Conservation (phyloP, 2,888 invertebrate species). For the Nomada hirtipes region DNA sequence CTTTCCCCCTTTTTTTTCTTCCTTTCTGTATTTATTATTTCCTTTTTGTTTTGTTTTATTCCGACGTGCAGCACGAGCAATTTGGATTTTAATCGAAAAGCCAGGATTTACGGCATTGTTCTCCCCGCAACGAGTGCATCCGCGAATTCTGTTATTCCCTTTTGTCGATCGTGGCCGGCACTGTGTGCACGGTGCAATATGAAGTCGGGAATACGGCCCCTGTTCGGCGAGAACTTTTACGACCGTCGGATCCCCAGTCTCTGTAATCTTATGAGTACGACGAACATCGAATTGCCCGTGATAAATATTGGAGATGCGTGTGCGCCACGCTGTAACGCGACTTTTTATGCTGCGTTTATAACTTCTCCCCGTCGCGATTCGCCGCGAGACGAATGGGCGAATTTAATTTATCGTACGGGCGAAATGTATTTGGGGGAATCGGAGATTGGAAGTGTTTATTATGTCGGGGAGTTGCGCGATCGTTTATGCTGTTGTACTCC, state of each 20-base stretch:
- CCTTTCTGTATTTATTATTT: no score
- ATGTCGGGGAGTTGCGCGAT: no score
- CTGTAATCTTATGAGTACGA: background rate
- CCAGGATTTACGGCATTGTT: conserved; percentile 53
- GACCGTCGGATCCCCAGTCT: background rate
- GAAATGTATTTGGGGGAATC: no score
- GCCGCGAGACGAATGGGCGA: no score
- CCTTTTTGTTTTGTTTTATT: background rate
- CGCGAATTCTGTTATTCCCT: conserved; percentile 47
- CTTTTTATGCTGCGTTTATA: no score
- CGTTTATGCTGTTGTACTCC: no score
- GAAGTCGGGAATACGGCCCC: background rate
- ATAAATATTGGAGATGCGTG: no score
- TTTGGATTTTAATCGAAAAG: conserved; percentile 65
- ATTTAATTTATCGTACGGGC: no score
- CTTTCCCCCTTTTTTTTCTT: background rate
- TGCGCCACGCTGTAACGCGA: no score
- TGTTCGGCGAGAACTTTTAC: background rate
- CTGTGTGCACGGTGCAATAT: background rate
- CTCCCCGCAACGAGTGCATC: conserved; percentile 35
- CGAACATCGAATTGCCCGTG: background rate
- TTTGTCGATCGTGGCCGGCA: background rate
- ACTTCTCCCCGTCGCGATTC: no score
- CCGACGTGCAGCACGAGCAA: conserved; percentile 40
- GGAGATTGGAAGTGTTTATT: no score